Conservation (phyloP, 1,140 invertebrate species). For the Ctenoplectra terminalis region DNA sequence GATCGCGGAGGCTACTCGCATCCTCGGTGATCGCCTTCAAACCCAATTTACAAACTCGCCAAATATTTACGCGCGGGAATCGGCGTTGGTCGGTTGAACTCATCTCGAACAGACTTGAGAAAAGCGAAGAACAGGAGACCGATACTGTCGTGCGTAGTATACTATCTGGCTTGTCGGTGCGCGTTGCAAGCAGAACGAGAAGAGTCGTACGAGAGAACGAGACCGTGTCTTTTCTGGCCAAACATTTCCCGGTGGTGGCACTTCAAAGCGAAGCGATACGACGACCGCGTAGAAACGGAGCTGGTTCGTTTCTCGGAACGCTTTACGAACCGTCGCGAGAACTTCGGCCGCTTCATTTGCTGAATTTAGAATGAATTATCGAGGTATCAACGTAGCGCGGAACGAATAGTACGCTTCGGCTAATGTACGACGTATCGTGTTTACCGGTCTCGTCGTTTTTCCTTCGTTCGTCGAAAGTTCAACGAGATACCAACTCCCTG, state of each 20-base stretch:
- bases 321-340: slow-evolving; percentile 53
- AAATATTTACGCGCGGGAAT: background rate
- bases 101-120: background rate
- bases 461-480: background rate
- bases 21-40: too few relatives aligned
- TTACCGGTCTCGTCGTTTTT: too few relatives aligned
- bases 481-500: too few relatives aligned
- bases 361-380: slow-evolving; percentile 76
- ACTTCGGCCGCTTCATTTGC: slow-evolving; percentile 54
- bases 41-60: background rate
- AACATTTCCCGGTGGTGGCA: slow-evolving; percentile 25
- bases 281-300: slow-evolving; percentile 26
- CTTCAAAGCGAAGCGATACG: slow-evolving; percentile 64
- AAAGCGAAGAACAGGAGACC: slow-evolving; percentile 30
- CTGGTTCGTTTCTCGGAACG: slow-evolving; percentile 64
- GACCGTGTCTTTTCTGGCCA: slow-evolving; percentile 33
- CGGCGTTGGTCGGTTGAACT: background rate
- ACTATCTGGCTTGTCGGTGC: background rate
- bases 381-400: slow-evolving; percentile 64
- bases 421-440: slow-evolving; percentile 38
- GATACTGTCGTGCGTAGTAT: background rate
- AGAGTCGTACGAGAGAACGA: background rate
- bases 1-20: background rate
- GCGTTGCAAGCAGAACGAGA: background rate
- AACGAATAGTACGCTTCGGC: slow-evolving; percentile 52